Conservation (phyloP, 2,113 vertebrate species). For the Tapirus terrestris region DNA sequence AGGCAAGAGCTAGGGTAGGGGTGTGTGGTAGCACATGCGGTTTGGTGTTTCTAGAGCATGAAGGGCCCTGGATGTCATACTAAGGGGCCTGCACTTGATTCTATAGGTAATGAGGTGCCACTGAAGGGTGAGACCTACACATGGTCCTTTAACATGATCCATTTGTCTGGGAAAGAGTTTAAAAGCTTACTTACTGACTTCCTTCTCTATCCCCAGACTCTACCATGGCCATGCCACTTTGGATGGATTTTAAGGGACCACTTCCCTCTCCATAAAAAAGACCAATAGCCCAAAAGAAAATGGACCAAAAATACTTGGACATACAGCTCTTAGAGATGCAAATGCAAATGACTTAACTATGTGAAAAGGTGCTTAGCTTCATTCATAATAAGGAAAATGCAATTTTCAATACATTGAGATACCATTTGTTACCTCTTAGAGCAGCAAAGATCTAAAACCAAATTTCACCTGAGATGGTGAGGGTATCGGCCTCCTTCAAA, state of each 20-base stretch:
- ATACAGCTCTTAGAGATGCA: neutral
- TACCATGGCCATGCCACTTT: neutral
- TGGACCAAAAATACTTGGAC: neutral
- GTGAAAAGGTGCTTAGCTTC: neutral
- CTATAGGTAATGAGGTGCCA: neutral
- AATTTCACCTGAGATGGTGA: neutral
- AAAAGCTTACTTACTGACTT: neutral
- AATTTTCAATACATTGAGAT: neutral
- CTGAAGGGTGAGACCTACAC: neutral
- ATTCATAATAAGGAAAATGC: neutral
- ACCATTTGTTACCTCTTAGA: neutral
- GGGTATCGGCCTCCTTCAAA: neutral
- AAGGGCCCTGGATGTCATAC: neutral
- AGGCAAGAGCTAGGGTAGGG: neutral
- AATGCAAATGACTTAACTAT: neutral
- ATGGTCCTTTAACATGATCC: neutral
- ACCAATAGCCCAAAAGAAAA: neutral
- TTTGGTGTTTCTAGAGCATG: neutral
- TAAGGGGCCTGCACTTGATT: neutral
- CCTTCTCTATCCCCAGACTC: neutral
- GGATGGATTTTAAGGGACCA: neutral
- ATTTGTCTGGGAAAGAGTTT: neutral
- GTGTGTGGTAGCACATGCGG: neutral
- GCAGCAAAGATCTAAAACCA: neutral
- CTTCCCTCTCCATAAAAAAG: neutral